Evolutionary conservation across 2,113 vertebrate genomes (phyloP), one percentile per base, ranked within the genome.

Genomic region (Myrmecobius fasciatus): DNA sequence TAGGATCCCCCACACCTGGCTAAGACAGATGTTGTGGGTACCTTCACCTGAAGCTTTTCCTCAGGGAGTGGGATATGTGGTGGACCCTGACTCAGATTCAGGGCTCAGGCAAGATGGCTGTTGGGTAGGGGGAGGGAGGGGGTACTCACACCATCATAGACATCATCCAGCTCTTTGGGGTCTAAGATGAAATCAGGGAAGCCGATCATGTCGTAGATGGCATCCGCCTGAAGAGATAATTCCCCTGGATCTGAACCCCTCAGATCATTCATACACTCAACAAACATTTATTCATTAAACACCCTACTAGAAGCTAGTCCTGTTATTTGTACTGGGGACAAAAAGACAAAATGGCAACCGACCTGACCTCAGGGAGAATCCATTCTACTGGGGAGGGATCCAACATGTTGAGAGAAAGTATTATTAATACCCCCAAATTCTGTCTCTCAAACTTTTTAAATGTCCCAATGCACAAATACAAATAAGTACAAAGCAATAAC

Each of bases 191-290:
- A 99, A 96, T 99, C 99, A 0, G 99, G 99, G 97, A 99, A 99
- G 60, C 99, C 99, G 0, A 99, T 99, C 99, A 99, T 99, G 92
- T 99, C 99, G 0, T 99, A 99, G 97, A 99, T 99, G 12, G 99
- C 98, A 0, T 99, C 99, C 0, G 99, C 99, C 99, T 99, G 95
- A 0, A 0, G 88, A 95, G 67, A 95, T 89, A 22, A 43, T 83
- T 83, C 67, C 43, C 7, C 20, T 56, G 36, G 25, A 47, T 43
- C 3, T 22, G 3, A 52, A 75, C 48, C 48, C 36, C 31, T 91
- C 5, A 25, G 47, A n/a, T 60, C 28, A 60, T 60, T 12, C 67
- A 43, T 22, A 1, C 67, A 83, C 8, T 43, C 67, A 43, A 43
- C 67, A 75, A 7, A n/a, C 4, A 54, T 60, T 11, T 67, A 14